phyloP scores from a whole-genome alignment of 2,113 vertebrate species.

The Syrrhaptes paradoxus region DNA sequence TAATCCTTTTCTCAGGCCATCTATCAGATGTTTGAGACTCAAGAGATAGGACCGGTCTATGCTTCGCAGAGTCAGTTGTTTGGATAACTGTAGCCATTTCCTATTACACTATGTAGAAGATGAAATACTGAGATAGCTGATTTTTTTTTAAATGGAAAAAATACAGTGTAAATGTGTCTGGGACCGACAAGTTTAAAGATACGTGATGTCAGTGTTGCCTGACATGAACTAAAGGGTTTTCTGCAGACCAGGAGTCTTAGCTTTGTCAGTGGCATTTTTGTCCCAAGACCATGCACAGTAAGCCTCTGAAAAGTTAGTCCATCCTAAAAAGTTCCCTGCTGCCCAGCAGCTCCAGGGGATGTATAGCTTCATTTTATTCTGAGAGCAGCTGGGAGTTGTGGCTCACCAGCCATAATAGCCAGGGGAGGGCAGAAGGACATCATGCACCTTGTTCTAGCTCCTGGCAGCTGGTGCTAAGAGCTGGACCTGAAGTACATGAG shows the following conservation, averaged over 20 bases:
- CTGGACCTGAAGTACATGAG: neutral
- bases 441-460: neutral
- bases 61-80: neutral
- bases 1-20: neutral
- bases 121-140: neutral
- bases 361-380: neutral
- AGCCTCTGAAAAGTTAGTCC: neutral
- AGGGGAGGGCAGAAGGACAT: neutral
- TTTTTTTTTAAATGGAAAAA: neutral
- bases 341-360: neutral
- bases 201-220: neutral
- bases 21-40: neutral
- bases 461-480: neutral
- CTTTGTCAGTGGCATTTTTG: slow-evolving; percentile 2
- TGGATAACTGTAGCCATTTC: neutral
- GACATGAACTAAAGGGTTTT: neutral
- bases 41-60: neutral
- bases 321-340: neutral
- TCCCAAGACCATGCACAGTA: neutral
- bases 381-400: neutral
- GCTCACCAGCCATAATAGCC: neutral
- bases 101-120: neutral
- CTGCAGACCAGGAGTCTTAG: neutral
- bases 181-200: neutral
- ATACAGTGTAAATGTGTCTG: neutral